Conservation (phyloP, 2,888 invertebrate species). For the Agonum fuliginosum region DNA sequence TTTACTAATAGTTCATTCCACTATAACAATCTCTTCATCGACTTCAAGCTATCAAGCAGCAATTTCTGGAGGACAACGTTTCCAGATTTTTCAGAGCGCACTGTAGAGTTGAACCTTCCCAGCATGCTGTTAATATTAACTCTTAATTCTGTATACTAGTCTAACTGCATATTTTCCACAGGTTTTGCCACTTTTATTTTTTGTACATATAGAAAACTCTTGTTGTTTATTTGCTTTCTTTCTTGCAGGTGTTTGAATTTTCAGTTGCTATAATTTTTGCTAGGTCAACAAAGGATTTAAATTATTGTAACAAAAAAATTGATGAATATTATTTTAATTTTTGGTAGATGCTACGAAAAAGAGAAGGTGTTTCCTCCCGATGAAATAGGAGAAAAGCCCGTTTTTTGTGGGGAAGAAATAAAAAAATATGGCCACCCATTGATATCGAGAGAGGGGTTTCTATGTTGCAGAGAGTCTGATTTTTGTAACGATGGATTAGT, state of each 20-base stretch:
- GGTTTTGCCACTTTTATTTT: constrained; percentile 13
- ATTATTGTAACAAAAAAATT: constrained; percentile 19
- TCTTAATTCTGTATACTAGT: constrained; percentile 20
- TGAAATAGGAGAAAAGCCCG: constrained; percentile 3
- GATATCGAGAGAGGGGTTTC: constrained; percentile 69
- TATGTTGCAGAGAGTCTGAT: constrained; percentile 81
- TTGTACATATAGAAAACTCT: constrained; percentile 40
- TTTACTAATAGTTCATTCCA: too few species aligned
- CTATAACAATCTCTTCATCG: not conserved
- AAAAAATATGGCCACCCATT: constrained; percentile 17
- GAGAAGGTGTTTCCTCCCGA: not conserved
- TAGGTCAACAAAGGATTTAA: too few species aligned
- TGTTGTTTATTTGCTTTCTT: constrained; percentile 53
- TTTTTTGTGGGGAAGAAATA: constrained; percentile 21
- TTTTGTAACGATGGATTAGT: constrained; percentile 80
- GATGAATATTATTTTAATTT: constrained; percentile 36
- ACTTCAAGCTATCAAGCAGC: constrained; percentile 5
- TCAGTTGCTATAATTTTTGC: constrained; percentile 58
- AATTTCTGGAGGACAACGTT: constrained; percentile 29
- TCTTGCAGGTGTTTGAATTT: constrained; percentile 65
- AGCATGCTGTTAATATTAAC: constrained; percentile 52
- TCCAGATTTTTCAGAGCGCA: constrained; percentile 21
- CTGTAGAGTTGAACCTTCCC: constrained; percentile 50
- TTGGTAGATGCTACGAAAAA: constrained; percentile 44
- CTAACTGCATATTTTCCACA: constrained; percentile 22